Percentiles rank a stretch among this genome's conserved stretches.
Evolutionary conservation across 2,888 invertebrate species (phyloP).

Genomic region (Cremastinae sp.): DNA sequence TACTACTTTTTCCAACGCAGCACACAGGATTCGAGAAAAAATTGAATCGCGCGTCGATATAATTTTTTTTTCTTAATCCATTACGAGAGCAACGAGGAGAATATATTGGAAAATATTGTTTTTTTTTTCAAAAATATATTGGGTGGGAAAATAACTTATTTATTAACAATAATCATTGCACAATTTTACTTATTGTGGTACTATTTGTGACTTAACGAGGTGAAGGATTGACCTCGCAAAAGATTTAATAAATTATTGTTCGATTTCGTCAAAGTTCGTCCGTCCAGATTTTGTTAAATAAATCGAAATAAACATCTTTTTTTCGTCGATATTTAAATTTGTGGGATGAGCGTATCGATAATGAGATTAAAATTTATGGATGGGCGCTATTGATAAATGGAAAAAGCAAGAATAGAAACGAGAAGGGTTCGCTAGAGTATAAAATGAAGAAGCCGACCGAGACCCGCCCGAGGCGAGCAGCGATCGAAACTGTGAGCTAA

Average conservation of each 20-base stretch:
- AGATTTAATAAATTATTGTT: too few species aligned
- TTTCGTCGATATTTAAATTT: background rate
- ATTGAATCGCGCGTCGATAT: too few species aligned
- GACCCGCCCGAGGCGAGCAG: conserved; percentile 59
- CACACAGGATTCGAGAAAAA: too few species aligned
- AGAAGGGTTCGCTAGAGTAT: conserved; percentile 44
- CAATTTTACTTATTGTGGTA: conserved; percentile 3
- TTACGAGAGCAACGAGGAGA: background rate
- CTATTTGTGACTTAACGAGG: background rate
- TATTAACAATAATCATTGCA: background rate
- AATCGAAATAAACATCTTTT: conserved; percentile 9
- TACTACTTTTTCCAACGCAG: too few species aligned
- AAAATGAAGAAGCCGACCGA: conserved; percentile 55
- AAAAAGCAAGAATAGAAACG: conserved; percentile 20
- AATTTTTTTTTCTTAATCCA: too few species aligned
- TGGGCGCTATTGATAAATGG: conserved; percentile 20
- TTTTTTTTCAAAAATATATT: conserved; percentile 3
- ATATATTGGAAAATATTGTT: background rate
- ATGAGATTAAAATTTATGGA: conserved; percentile 6
- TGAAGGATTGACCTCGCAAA: conserved; percentile 1
- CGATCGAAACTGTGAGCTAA: conserved; percentile 63
- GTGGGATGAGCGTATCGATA: background rate
- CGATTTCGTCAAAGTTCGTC: too few species aligned
- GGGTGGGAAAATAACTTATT: background rate
- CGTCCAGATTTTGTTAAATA: conserved; percentile 26